These are phyloP conservation scores for Xylophagus ater DNA, from an alignment of 2,888 invertebrate species.

Conservation along the genomic window DNA sequence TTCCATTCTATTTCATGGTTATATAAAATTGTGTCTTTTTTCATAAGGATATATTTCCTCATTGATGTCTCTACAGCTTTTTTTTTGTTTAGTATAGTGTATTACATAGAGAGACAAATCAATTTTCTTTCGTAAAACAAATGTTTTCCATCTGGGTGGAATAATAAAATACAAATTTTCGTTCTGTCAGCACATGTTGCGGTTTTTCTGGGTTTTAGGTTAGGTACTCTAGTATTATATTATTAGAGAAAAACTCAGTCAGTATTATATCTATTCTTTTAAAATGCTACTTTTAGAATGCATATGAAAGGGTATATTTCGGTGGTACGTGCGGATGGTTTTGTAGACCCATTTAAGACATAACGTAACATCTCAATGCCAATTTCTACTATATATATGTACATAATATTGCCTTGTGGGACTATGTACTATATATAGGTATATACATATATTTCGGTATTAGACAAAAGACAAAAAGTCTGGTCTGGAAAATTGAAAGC, in stretches of 20 bases:
- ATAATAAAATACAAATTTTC: constrained; percentile 19
- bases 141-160: constrained; percentile 17
- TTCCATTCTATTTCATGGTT: no score
- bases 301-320: constrained; percentile 12
- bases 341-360: constrained; percentile 16
- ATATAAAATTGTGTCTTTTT: no score
- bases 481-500: no score
- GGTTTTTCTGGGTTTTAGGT: constrained; percentile 12
- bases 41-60: no score
- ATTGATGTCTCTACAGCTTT: no score
- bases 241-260: neutral
- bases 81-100: no score
- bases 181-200: constrained; percentile 18
- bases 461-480: no score
- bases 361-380: constrained; percentile 16
- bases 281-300: constrained; percentile 7
- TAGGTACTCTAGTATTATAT: constrained; percentile 4
- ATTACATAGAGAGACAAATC: constrained; percentile 19
- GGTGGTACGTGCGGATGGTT: constrained; percentile 15
- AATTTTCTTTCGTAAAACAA: constrained; percentile 16
- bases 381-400: no score
- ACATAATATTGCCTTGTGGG: no score
- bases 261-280: neutral
- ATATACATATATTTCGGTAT: no score
- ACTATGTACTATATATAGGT: no score